These are phyloP conservation scores for Leucoptera coffeella DNA, from an alignment of 2,888 invertebrate species.

Conservation along the genomic window DNA sequence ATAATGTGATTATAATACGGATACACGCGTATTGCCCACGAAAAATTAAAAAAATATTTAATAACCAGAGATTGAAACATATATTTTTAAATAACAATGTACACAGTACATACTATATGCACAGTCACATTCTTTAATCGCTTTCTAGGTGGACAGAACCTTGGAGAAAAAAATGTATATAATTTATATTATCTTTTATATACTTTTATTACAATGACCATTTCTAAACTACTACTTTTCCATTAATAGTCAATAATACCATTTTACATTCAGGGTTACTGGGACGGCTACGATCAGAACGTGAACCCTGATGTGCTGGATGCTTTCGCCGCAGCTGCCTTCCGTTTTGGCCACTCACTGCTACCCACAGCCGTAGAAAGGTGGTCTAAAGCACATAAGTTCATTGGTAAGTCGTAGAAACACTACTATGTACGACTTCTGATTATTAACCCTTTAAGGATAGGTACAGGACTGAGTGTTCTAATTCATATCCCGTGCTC, in stretches of 20 bases:
- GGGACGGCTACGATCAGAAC: slow-evolving; percentile 76
- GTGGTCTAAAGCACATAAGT: slow-evolving; percentile 93
- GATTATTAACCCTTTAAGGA: no score
- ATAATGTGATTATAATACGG: no score
- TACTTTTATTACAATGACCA: background rate
- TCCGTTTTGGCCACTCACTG: slow-evolving; percentile 86
- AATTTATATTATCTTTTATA: background rate
- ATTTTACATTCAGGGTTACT: slow-evolving; percentile 56
- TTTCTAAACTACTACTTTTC: background rate
- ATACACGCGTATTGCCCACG: no score
- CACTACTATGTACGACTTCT: no score
- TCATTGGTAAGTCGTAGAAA: slow-evolving; percentile 71
- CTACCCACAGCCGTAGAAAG: slow-evolving; percentile 86
- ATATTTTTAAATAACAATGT: no score
- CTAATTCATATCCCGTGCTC: no score
- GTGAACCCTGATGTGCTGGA: slow-evolving; percentile 87
- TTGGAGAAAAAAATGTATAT: slow-evolving; percentile 2
- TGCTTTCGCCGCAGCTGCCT: slow-evolving; percentile 87
- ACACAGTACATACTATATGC: no score
- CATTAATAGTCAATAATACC: slow-evolving; percentile 1
- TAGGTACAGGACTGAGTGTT: no score
- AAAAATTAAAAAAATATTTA: no score
- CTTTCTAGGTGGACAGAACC: no score
- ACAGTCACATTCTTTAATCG: no score
- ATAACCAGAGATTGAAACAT: no score